phyloP scores from a whole-genome alignment of 2,797 vertebrate genomes.

The Rhabdophis nuchalis region DNA sequence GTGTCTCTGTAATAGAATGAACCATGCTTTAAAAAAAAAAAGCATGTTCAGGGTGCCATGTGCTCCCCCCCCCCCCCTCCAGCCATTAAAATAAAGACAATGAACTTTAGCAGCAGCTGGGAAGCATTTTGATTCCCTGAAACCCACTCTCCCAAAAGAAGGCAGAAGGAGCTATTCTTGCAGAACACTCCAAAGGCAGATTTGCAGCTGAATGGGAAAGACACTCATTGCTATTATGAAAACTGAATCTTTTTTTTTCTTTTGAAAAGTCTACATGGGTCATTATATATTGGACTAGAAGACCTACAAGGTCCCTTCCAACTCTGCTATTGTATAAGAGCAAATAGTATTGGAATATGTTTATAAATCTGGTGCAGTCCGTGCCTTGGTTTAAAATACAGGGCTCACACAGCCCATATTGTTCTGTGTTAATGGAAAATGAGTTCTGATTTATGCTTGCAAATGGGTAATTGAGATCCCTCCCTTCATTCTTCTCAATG shows the following conservation, averaged over 20 bases:
- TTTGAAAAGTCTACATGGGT: slow-evolving; percentile 8
- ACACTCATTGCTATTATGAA: neutral
- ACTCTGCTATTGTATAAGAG: no score
- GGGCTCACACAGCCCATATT: neutral
- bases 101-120: slow-evolving; percentile 24
- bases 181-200: neutral
- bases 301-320: no score
- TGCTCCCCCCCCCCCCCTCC: no score
- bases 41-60: neutral
- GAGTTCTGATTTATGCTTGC: slow-evolving; percentile 1
- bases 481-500: neutral
- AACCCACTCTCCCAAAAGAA: neutral
- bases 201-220: neutral
- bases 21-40: neutral
- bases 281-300: no score
- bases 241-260: neutral
- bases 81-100: neutral
- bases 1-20: neutral
- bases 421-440: neutral
- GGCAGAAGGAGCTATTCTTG: neutral
- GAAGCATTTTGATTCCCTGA: neutral
- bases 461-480: slow-evolving; percentile 15
- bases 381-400: neutral
- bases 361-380: slow-evolving; percentile 6
- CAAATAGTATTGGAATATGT: neutral